These are phyloP conservation scores for Bradypodion ventrale DNA, from an alignment of 2,797 vertebrate genomes.

Conservation along the genomic window DNA sequence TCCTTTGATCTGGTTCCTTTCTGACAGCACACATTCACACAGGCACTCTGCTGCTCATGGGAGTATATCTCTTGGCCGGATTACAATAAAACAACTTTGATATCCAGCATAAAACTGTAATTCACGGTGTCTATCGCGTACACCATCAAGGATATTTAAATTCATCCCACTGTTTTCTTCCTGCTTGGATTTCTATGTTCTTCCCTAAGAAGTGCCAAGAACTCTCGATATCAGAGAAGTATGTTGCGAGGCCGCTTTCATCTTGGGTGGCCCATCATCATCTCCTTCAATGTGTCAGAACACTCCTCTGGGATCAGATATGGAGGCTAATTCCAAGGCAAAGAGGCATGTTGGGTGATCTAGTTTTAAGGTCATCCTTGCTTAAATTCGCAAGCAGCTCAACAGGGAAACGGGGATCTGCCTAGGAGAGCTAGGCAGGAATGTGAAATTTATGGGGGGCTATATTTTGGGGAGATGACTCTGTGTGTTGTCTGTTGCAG, in stretches of 20 bases:
- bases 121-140: neutral
- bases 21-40: neutral
- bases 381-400: constrained; percentile 48
- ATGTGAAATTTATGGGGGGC: neutral
- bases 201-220: neutral
- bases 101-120: neutral
- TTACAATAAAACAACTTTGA: neutral
- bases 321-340: constrained; percentile 31
- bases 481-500: no score
- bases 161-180: neutral
- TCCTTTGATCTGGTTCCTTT: neutral
- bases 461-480: no score
- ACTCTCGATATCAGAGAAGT: neutral
- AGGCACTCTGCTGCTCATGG: no score
- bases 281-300: neutral
- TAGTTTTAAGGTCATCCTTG: constrained; percentile 27
- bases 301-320: constrained; percentile 38
- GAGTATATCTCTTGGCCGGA: neutral
- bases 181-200: neutral
- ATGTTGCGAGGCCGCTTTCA: neutral
- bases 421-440: neutral
- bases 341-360: constrained; percentile 43
- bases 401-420: neutral
- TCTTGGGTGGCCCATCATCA: constrained; percentile 47
- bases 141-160: neutral